Percentiles rank a stretch among this genome's conserved stretches.
Conservation (phyloP, 2,797 vertebrate genomes). For the Moxostoma hubbsi region DNA sequence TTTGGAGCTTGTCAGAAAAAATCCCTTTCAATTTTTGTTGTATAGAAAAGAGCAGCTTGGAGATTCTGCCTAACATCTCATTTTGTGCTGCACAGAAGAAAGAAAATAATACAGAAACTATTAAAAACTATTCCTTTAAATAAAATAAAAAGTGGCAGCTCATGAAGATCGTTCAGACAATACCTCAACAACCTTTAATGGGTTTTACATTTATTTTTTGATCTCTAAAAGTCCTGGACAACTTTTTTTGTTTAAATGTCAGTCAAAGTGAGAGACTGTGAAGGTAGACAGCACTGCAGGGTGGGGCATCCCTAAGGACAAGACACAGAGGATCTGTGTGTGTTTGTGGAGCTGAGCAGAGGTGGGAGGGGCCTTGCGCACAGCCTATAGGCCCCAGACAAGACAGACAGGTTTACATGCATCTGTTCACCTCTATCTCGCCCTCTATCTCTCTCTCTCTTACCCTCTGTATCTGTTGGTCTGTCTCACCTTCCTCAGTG, state of each 20-base stretch:
- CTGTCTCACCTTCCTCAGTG: neutral
- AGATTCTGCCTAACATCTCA: too few species aligned
- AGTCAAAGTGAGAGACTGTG: neutral
- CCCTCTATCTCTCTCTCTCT: constrained; percentile 10
- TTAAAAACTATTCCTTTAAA: neutral
- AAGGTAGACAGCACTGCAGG: constrained; percentile 23
- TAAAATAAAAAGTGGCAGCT: neutral
- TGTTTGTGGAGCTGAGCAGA: constrained; percentile 47
- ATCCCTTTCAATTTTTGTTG: too few species aligned
- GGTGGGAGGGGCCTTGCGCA: constrained; percentile 25
- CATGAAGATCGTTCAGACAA: neutral
- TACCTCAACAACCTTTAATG: neutral
- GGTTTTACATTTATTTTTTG: neutral
- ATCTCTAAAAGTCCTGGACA: neutral
- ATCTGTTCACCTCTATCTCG: constrained; percentile 29
- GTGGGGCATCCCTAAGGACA: constrained; percentile 40
- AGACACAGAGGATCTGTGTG: constrained; percentile 62
- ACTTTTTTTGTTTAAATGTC: neutral
- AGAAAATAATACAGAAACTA: neutral
- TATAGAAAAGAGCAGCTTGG: too few species aligned
- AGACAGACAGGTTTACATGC: constrained; percentile 43
- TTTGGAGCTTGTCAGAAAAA: too few species aligned
- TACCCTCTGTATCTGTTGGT: neutral
- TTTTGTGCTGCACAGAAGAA: too few species aligned
- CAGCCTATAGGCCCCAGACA: constrained; percentile 34